Conservation (phyloP, 2,888 invertebrate species). For the Limnephilus auricula region DNA sequence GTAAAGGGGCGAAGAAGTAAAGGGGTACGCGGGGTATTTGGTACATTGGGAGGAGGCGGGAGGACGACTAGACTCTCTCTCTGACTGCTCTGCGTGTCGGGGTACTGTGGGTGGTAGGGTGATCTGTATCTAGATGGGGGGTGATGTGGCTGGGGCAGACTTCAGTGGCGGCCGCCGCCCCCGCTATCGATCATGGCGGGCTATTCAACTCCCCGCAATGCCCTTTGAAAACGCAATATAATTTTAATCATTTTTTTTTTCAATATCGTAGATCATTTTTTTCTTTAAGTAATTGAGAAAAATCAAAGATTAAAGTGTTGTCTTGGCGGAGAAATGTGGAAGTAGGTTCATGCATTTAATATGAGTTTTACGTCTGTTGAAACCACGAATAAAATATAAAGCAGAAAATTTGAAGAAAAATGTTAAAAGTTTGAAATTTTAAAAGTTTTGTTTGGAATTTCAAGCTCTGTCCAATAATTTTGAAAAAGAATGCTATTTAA, state of each 20-base stretch:
- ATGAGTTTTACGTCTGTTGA: not conserved
- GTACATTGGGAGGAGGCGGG: not conserved
- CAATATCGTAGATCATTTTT: not conserved
- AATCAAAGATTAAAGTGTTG: not conserved
- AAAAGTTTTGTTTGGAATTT: too few relatives aligned
- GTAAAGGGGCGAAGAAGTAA: not conserved
- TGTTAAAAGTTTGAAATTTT: too few relatives aligned
- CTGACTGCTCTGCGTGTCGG: not conserved
- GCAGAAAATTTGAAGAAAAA: not conserved
- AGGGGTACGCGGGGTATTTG: not conserved
- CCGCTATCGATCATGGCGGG: constrained; percentile 38
- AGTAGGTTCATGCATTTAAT: not conserved
- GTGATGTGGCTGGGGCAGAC: not conserved
- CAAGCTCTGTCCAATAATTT: too few relatives aligned
- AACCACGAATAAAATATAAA: not conserved
- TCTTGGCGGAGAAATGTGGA: not conserved
- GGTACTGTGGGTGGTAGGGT: not conserved
- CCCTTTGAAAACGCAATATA: not conserved
- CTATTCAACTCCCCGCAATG: constrained; percentile 26
- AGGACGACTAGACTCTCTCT: not conserved
- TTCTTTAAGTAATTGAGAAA: not conserved
- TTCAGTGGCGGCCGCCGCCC: constrained; percentile 25
- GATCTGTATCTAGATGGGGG: not conserved
- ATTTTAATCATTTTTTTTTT: not conserved
- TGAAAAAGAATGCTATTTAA: too few relatives aligned